These are phyloP conservation scores for Aeoliscus strigatus DNA, from an alignment of 2,797 vertebrate genomes.

Conservation along the genomic window DNA sequence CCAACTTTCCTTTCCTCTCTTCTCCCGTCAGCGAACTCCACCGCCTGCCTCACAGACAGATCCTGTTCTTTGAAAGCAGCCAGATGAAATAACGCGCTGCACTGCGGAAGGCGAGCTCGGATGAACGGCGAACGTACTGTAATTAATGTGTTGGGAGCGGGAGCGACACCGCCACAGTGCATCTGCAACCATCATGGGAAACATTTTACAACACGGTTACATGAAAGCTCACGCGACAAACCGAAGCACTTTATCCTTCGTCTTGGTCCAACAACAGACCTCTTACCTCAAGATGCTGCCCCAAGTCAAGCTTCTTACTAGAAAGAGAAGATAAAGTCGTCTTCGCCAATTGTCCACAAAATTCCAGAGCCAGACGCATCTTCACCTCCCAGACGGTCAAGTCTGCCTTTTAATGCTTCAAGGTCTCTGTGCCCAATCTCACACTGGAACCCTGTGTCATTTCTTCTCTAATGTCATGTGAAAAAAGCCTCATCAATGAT, in stretches of 20 bases:
- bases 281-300: slow-evolving; percentile 48
- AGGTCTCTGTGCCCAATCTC: slow-evolving; percentile 18
- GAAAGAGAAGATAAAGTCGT: slow-evolving; percentile 42
- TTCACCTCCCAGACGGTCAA: slow-evolving; percentile 38
- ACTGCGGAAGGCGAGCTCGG: slow-evolving; percentile 23
- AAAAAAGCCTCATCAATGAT: slow-evolving; percentile 72
- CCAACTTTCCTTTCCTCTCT: slow-evolving; percentile 37
- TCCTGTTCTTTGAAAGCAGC: slow-evolving; percentile 65
- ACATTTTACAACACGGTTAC: slow-evolving; percentile 13
- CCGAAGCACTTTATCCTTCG: slow-evolving; percentile 1
- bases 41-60: slow-evolving; percentile 43
- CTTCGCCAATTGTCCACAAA: slow-evolving; percentile 56
- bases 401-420: slow-evolving; percentile 41
- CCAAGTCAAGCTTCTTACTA: slow-evolving; percentile 30
- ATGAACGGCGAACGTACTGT: slow-evolving; percentile 28
- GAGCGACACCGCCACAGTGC: slow-evolving; percentile 24
- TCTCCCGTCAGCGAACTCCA: slow-evolving; percentile 34
- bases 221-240: slow-evolving; percentile 15
- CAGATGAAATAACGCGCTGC: slow-evolving; percentile 43
- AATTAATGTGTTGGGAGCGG: slow-evolving; percentile 43
- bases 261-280: background rate
- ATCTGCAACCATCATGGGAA: slow-evolving; percentile 35
- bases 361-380: slow-evolving; percentile 62
- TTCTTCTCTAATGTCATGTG: slow-evolving; percentile 58
- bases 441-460: slow-evolving; percentile 47